Base-by-base conservation (phyloP, 2,797 vertebrate species). In the Emydoidea blandingii region DNA sequence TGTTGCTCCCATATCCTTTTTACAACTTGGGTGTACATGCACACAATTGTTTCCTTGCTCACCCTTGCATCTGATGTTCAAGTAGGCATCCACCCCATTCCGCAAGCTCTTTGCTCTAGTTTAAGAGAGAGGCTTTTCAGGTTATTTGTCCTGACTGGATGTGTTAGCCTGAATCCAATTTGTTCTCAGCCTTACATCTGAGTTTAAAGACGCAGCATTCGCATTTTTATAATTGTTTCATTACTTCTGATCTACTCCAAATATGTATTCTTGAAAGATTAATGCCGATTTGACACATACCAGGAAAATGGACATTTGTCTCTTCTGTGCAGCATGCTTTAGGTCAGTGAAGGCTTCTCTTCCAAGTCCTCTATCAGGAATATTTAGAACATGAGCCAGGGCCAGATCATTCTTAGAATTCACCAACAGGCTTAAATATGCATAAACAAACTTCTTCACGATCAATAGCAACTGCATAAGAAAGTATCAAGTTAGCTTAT, bases 331-430 rank as follows among this genome's bases (percentile, higher is more conserved):
- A 4, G 98, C 98, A 12, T 98, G 99, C 94, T 99, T 99, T 29
- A 99, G 86, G 57, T 98, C 98, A 4, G 99, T 99, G 89, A 99
- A 99, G 6, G 99, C 99, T 84, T 98, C 97, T 76, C 97, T 98
- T 37, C 98, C 99, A 27, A 99, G 99, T 74, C 98, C 95, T 95
- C 99, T 98, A 34, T 98, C 98, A 62, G 99, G 99, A 92, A 99
- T 96, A 84, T 99, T 99, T 10, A 99, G 98, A 90, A 99, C 95
- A 21, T 98, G 98, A 50, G 99, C 99, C 94, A 99, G 5, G 59
- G 99, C 99, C 88, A 99, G 76, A 98, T 99, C 99, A 84, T 99
- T 99, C 97, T 98, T 99, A 31, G 98, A 97, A 98, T 99, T 99
- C 86, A 99, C 98, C 18, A 99, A 98, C 89, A 99, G 96, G 83